Conservation (phyloP, 2,888 invertebrate species). For the Cenopis cana region DNA sequence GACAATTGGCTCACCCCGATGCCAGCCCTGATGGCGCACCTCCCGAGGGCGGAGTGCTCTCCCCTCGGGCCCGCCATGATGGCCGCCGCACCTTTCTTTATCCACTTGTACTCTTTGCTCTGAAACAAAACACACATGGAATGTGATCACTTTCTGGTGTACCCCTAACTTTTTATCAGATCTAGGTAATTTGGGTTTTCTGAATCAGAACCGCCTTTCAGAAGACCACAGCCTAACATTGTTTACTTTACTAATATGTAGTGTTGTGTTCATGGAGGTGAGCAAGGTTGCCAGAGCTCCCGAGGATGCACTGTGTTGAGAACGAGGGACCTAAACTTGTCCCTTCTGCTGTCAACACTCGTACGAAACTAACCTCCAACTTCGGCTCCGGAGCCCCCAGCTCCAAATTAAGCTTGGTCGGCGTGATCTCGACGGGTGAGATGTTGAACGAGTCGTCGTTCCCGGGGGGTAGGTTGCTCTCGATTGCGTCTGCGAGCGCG, state of each 20-base stretch:
- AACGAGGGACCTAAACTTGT: too few relatives aligned
- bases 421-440: constrained; percentile 67
- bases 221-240: too few relatives aligned
- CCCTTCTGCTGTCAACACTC: too few relatives aligned
- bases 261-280: too few relatives aligned
- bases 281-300: too few relatives aligned
- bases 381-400: constrained; percentile 74
- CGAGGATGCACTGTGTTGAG: too few relatives aligned
- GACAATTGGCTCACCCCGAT: constrained; percentile 61
- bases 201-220: too few relatives aligned
- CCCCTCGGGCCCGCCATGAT: constrained; percentile 77
- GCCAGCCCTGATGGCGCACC: constrained; percentile 65
- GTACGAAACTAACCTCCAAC: constrained; percentile 59
- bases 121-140: constrained; percentile 54
- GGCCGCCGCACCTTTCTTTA: constrained; percentile 71
- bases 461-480: constrained; percentile 70
- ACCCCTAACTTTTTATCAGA: too few relatives aligned
- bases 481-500: constrained; percentile 65
- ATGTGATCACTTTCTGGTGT: too few relatives aligned
- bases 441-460: constrained; percentile 74
- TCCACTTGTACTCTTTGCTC: constrained; percentile 77
- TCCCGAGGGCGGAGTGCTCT: constrained; percentile 73
- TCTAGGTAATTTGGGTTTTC: too few relatives aligned
- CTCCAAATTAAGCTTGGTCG: constrained; percentile 65
- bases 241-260: too few relatives aligned